Evolutionary conservation across 2,797 vertebrate species (phyloP), one percentile per base, ranked within the genome.

Genomic region (Leptodactylus fallax): DNA sequence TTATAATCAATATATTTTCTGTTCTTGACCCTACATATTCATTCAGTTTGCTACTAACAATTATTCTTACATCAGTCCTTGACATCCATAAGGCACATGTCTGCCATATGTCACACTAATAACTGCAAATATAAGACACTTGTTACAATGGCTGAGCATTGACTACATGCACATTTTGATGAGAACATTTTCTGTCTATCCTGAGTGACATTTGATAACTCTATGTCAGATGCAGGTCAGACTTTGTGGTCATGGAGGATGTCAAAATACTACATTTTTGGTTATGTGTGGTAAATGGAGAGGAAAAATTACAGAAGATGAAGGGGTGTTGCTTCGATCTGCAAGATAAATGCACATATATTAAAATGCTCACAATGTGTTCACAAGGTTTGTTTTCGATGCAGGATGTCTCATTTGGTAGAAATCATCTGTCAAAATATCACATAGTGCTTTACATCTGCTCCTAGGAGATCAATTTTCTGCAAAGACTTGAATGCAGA

Each of bases 401-500:
- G 58, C 72, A 83, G 55, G 23, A 12, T n/a, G 7, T 51, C 10
- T 16, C 19, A 80, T 58, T 84, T 72, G 53, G 84, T 55, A 85
- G 27, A 45, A 23, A 80, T 74, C 56, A 81, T 61, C 85, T 47
- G 60, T 80, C 77, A 79, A 79, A 60, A 79, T 69, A 69, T 60
- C 86, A 87, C 58, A 65, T 80, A 56, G 81, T n/a, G 81, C 81
- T 83, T 87, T 83, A 65, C 80, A 81, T 85, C 56, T 81, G 82
- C 77, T 83, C 87, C 82, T 81, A 63, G 36, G 83, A 85, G 87
- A 85, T 79, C 67, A 88, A 85, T 88, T 88, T 85, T 81, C 67
- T 83, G 67, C 67, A 23, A 55, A 7, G 58, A 61, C 83, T 81
- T 76, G 58, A 81, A 74, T 85, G 45, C 27, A 60, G 60, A 85